Conservation (phyloP, 2,888 invertebrate species). For the Phragmatobia fuliginosa region DNA sequence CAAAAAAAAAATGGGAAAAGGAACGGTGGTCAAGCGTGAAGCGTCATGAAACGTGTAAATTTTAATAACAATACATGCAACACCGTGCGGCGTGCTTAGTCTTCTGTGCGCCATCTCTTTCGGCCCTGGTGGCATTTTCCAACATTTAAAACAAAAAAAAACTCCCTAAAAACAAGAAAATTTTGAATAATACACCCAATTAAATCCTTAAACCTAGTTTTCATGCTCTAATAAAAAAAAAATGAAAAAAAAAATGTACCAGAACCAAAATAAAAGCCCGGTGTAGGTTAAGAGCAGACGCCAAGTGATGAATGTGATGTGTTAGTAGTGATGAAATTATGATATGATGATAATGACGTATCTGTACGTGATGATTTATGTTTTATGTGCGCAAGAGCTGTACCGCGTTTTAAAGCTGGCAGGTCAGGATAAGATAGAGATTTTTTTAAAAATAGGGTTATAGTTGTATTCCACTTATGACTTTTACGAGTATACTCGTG, state of each 20-base stretch:
- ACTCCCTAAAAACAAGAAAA: constrained; percentile 75
- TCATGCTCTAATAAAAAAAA: constrained; percentile 50
- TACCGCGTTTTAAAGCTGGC: not conserved
- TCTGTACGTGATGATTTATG: not conserved
- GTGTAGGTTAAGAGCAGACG: constrained; percentile 13
- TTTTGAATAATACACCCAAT: constrained; percentile 59
- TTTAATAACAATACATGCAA: constrained; percentile 64
- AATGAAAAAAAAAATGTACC: constrained; percentile 77
- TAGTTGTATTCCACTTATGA: too few species aligned
- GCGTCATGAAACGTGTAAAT: constrained; percentile 48
- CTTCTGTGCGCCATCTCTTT: constrained; percentile 77
- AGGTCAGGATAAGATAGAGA: not conserved
- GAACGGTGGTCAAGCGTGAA: constrained; percentile 60
- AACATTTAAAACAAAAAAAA: constrained; percentile 62
- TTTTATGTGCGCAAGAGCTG: not conserved
- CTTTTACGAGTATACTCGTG: too few species aligned
- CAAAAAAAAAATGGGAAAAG: constrained; percentile 37
- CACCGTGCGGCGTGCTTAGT: constrained; percentile 70
- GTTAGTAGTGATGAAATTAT: constrained; percentile 1
- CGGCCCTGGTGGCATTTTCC: constrained; percentile 85
- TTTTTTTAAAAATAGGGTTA: too few species aligned
- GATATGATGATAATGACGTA: not conserved
- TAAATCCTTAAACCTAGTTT: constrained; percentile 40
- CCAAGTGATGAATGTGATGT: constrained; percentile 14
- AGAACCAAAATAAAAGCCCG: constrained; percentile 76